phyloP scores from a whole-genome alignment of 2,113 vertebrate genomes.

The mouse (Mus musculus) region DNA sequence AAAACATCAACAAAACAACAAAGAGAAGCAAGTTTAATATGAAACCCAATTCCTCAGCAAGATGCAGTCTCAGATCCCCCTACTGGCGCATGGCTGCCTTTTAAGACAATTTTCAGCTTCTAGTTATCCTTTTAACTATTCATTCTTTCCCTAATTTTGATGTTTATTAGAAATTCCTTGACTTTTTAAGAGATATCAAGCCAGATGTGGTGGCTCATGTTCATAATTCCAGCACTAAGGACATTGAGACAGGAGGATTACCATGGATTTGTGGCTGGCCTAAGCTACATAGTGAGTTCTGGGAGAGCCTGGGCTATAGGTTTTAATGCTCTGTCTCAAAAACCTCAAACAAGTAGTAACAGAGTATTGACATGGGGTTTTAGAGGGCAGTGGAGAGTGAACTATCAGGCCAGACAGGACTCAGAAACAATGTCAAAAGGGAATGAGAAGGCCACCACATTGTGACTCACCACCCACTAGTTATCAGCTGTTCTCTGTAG shows the following conservation, averaged over 20 bases:
- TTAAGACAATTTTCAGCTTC: background rate
- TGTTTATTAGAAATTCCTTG: conserved; percentile 16
- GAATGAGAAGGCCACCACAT: background rate
- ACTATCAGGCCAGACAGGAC: background rate
- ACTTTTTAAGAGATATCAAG: background rate
- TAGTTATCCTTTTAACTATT: background rate
- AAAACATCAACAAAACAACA: background rate
- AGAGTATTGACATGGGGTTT: background rate
- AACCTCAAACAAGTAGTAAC: background rate
- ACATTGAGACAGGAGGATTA: background rate
- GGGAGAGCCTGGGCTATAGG: background rate
- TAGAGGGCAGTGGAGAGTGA: background rate
- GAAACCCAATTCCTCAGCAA: background rate
- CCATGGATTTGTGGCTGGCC: background rate
- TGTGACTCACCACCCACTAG: background rate
- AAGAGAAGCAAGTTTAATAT: background rate
- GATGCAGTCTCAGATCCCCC: background rate
- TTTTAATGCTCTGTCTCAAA: background rate
- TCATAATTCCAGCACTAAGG: background rate
- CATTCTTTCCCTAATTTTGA: background rate
- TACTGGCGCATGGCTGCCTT: background rate
- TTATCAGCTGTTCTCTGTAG: background rate
- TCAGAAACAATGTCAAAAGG: background rate
- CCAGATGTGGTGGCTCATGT: background rate
- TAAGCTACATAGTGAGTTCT: background rate